Evolutionary conservation across 2,888 invertebrate genomes (phyloP), one percentile per base, ranked within the genome.

Genomic region (Arenicola marina): DNA sequence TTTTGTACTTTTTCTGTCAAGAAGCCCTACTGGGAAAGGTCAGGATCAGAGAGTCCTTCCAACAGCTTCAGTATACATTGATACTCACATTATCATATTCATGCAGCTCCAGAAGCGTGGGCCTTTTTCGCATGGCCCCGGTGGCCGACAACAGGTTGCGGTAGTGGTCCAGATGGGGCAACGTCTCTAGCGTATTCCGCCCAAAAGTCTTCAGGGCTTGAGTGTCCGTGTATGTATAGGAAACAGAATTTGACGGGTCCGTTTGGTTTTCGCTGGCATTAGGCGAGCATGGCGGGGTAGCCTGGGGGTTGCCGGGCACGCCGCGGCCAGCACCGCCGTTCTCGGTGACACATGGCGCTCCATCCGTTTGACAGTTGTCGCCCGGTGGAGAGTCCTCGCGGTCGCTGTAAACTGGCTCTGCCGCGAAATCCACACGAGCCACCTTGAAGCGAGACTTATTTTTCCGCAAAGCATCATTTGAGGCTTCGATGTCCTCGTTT

Each of bases 111-210:
- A 63, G 51, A 28, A 72, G 59, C 32, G 74, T 74, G 24, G 73
- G 74, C 58, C 71, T 48, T 51, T 69, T 67, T 56, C 63, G 66
- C 38, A 76, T 69, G 29, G 75, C 76, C 7, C 76, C 78, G 48
- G 74, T 74, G 2, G 81, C 53, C 15, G 59, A 32, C 32, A 51
- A 24, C 7, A 61, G 53, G 43, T 63, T 63, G 18, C 91, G 87
- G 79, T 93, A 93, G 81, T 92, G 91, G 78, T 92, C 92, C 84
- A 91, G 86, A 61, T 92, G 86, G 0, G 93, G 93, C 46, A 93
- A 80, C 1, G 91, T 90, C 81, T 93, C 93, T 73, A 90, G 88
- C 0, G 90, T 90, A 61, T 91, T 85, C 51, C 73, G 69, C 34
- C 76, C 73, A 56, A 80, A 73, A 60, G 78, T 79, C 46, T 46